phyloP scores from a whole-genome alignment of 2,888 invertebrate species.

The Buathra laborator region DNA sequence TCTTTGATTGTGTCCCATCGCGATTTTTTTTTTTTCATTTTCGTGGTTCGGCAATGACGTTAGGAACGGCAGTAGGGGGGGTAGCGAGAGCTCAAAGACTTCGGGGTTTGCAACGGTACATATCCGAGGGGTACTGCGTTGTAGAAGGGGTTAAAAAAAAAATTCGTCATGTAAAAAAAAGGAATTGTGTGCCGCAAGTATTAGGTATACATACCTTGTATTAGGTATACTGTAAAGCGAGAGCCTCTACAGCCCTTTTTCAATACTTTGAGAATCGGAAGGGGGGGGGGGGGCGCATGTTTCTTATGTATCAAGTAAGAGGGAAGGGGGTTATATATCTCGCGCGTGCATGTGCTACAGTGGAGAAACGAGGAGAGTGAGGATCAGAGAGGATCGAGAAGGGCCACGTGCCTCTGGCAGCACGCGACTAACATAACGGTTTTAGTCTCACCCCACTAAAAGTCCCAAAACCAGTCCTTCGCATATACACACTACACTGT shows the following conservation, averaged over 20 bases:
- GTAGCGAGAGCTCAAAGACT: neutral
- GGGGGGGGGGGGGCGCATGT: constrained; percentile 20
- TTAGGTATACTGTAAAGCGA: constrained; percentile 32
- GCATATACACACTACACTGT: constrained; percentile 71
- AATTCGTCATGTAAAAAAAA: neutral
- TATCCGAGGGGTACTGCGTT: neutral
- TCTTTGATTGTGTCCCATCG: too few relatives aligned
- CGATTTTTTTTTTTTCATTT: too few relatives aligned
- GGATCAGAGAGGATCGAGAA: constrained; percentile 72
- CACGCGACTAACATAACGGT: constrained; percentile 85
- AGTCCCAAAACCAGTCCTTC: constrained; percentile 81
- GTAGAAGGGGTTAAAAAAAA: constrained; percentile 6
- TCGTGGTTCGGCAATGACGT: neutral
- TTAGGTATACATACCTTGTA: constrained; percentile 54
- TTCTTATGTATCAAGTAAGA: constrained; percentile 46
- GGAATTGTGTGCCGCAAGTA: constrained; percentile 45
- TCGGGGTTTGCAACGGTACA: neutral
- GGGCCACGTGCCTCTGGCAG: constrained; percentile 82
- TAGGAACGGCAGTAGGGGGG: neutral
- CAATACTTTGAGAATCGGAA: constrained; percentile 38
- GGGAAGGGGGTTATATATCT: constrained; percentile 47
- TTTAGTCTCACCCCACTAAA: constrained; percentile 81
- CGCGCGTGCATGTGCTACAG: constrained; percentile 55
- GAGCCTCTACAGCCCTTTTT: constrained; percentile 49
- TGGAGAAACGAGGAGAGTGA: constrained; percentile 41